Percentiles rank a stretch among this genome's conserved stretches.
These are phyloP conservation scores for Danio aesculapii DNA, from an alignment of 2,797 vertebrate species.

Conservation along the genomic window DNA sequence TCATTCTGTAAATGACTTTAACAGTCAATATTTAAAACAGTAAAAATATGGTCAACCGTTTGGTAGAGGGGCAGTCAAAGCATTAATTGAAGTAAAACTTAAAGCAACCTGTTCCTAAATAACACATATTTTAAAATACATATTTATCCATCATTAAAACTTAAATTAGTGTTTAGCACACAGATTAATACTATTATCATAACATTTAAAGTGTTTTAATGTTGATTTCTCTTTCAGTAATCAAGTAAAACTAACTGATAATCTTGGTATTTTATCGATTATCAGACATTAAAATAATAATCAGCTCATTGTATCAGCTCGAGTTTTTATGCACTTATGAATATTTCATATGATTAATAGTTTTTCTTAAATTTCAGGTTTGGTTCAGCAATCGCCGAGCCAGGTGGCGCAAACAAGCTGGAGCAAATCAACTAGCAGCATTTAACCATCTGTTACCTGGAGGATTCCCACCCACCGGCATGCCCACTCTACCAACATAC, in stretches of 20 bases:
- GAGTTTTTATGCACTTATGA: not conserved
- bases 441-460: slow-evolving; percentile 96
- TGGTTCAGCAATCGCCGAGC: slow-evolving; percentile 98
- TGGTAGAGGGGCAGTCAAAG: too few species aligned
- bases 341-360: too few species aligned
- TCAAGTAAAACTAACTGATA: not conserved
- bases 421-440: slow-evolving; percentile 94
- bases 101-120: too few species aligned
- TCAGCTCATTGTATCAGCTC: not conserved
- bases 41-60: too few species aligned
- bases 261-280: not conserved
- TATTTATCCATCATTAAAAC: too few species aligned
- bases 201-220: not conserved
- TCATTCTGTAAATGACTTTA: too few species aligned
- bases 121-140: not conserved
- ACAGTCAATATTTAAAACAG: too few species aligned
- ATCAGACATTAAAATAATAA: not conserved
- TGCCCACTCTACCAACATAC: slow-evolving; percentile 91
- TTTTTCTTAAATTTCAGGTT: slow-evolving; percentile 84
- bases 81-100: too few species aligned
- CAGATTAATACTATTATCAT: not conserved
- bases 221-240: not conserved
- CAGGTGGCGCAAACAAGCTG: slow-evolving; percentile 96
- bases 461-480: slow-evolving; percentile 92
- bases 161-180: too few species aligned